Percentiles rank a stretch among this genome's conserved stretches.
phyloP scores from a whole-genome alignment of 2,113 vertebrate genomes.

The Onychostoma macrolepis region DNA sequence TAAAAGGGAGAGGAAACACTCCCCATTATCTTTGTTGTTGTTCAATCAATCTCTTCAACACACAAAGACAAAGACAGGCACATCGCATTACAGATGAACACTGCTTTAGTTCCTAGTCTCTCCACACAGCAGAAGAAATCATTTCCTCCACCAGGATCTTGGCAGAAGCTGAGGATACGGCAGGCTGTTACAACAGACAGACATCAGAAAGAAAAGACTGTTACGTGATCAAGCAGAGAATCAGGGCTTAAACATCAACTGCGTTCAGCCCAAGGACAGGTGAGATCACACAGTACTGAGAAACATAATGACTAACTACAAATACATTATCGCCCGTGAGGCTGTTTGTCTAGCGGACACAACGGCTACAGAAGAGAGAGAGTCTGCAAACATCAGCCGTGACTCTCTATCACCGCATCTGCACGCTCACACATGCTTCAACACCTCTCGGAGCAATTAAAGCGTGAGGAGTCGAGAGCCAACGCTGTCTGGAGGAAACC shows the following conservation, averaged over 20 bases:
- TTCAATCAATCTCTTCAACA: background rate
- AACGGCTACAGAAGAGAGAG: slow-evolving; percentile 35
- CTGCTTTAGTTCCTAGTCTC: background rate
- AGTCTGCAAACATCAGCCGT: slow-evolving; percentile 5
- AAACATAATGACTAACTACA: slow-evolving; percentile 42
- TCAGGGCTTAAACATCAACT: slow-evolving; percentile 37
- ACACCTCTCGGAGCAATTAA: background rate
- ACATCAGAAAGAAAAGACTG: slow-evolving; percentile 7
- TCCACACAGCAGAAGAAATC: background rate
- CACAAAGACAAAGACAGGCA: background rate
- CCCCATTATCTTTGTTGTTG: background rate
- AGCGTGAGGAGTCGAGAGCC: background rate
- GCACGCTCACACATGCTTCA: background rate
- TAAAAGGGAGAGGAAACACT: background rate
- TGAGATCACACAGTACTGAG: background rate
- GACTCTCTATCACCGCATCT: background rate
- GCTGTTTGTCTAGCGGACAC: slow-evolving; percentile 34
- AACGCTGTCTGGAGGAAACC: background rate
- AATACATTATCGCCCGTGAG: slow-evolving; percentile 11
- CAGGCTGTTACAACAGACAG: background rate
- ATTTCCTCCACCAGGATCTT: background rate
- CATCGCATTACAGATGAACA: background rate
- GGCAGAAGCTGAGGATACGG: background rate
- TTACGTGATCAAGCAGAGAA: slow-evolving; percentile 15
- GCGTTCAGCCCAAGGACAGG: background rate